Evolutionary conservation across 2,113 vertebrate species (phyloP).

Genomic region (Symphodus melops): DNA sequence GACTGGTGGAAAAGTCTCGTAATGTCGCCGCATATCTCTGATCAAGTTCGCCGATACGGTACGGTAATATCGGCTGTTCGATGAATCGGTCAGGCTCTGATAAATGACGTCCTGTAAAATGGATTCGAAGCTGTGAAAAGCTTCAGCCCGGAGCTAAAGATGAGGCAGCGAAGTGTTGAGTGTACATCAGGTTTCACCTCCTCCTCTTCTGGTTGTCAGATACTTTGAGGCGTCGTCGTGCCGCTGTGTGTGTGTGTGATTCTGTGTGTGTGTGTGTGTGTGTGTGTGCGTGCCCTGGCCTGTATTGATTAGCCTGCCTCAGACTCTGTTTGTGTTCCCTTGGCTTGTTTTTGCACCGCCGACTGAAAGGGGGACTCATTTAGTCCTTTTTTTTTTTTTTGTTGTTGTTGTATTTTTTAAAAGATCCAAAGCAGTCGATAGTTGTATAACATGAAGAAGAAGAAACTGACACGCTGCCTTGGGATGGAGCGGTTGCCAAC

Average conservation of each 20-base stretch:
- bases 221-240: background rate
- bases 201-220: background rate
- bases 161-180: too few relatives aligned
- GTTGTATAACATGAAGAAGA: constrained; percentile 74
- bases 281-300: constrained; percentile 34
- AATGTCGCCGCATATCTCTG: too few relatives aligned
- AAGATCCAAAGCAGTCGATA: constrained; percentile 47
- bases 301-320: constrained; percentile 62
- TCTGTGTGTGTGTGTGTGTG: constrained; percentile 9
- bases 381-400: background rate
- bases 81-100: too few relatives aligned
- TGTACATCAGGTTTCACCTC: background rate
- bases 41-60: too few relatives aligned
- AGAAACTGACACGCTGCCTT: constrained; percentile 73
- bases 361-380: constrained; percentile 44
- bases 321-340: constrained; percentile 53
- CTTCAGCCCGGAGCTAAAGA: background rate
- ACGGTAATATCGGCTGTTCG: too few relatives aligned
- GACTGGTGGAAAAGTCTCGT: too few relatives aligned
- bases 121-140: background rate
- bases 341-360: constrained; percentile 54
- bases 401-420: background rate
- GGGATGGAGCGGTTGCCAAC: constrained; percentile 68
- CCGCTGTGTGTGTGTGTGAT: constrained; percentile 5
- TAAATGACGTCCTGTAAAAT: background rate